These are phyloP conservation scores for Epizoanthus rinbou DNA, from an alignment of 92 coral and sea anemone genomes.

Conservation along the genomic window DNA sequence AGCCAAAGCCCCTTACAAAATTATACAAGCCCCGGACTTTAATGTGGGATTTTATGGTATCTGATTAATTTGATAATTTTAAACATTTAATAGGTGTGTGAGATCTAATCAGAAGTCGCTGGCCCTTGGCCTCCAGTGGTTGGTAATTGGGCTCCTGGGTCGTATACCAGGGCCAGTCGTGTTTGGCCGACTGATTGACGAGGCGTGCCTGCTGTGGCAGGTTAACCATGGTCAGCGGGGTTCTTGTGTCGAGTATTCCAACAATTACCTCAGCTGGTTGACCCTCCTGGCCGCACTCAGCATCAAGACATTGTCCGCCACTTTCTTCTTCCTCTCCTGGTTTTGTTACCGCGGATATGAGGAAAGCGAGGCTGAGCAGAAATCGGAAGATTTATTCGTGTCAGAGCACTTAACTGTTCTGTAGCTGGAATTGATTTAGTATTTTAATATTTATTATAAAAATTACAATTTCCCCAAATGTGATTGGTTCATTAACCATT, in stretches of 20 bases:
- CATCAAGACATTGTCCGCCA: constrained; percentile 35
- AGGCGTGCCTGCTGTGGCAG: constrained; percentile 55
- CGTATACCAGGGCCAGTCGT: constrained; percentile 48
- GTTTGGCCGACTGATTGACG: constrained; percentile 46
- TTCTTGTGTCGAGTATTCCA: constrained; percentile 43
- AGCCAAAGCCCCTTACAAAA: no score
- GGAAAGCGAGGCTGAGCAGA: no score
- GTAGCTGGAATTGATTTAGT: no score
- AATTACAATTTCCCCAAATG: no score
- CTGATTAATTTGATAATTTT: not conserved
- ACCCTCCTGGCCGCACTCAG: constrained; percentile 34
- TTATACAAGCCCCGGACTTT: no score
- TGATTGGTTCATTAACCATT: no score
- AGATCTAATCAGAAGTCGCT: constrained; percentile 19
- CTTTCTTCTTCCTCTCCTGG: constrained; percentile 32
- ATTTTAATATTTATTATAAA: no score
- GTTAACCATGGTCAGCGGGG: constrained; percentile 51
- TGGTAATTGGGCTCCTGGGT: constrained; percentile 31
- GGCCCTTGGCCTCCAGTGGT: constrained; percentile 51
- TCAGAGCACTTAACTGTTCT: no score
- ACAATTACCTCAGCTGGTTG: constrained; percentile 31
- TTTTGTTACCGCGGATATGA: not conserved
- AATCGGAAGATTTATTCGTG: no score
- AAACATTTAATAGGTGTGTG: constrained; percentile 19
- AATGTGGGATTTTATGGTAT: no score